Percentiles rank a stretch among this genome's conserved stretches.
phyloP scores from a whole-genome alignment of 1,140 invertebrate species.

The Asobara japonica region DNA sequence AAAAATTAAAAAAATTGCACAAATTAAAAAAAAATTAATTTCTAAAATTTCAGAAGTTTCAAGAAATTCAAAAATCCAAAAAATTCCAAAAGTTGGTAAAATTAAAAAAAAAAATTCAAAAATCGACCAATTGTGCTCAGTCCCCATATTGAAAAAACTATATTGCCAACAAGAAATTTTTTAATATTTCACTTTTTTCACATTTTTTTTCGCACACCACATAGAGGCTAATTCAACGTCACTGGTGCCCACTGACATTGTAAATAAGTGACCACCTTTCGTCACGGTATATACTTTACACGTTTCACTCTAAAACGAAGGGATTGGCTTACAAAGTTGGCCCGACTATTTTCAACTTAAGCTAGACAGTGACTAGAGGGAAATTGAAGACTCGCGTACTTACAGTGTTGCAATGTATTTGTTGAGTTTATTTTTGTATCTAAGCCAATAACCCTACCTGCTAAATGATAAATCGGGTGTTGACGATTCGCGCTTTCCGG shows the following conservation, averaged over 20 bases:
- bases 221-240: not conserved
- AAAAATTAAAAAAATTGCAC: too few species aligned
- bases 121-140: not conserved
- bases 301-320: not conserved
- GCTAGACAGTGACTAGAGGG: not conserved
- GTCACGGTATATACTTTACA: not conserved
- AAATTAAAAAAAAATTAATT: too few species aligned
- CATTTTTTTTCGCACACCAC: too few species aligned
- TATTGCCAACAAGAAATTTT: too few species aligned
- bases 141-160: not conserved
- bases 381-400: too few species aligned
- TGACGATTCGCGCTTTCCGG: too few species aligned
- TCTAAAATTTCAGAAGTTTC: too few species aligned
- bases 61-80: too few species aligned
- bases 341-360: constrained; percentile 14
- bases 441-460: constrained; percentile 39
- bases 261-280: not conserved
- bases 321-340: not conserved
- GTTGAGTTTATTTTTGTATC: constrained; percentile 43
- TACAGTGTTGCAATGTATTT: constrained; percentile 20
- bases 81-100: too few species aligned
- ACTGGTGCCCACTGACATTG: not conserved
- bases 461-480: too few species aligned
- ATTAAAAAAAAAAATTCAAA: too few species aligned
- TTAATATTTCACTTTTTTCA: too few species aligned